phyloP scores from a whole-genome alignment of 1,140 invertebrate species.

The Zaprionus camerounensis region DNA sequence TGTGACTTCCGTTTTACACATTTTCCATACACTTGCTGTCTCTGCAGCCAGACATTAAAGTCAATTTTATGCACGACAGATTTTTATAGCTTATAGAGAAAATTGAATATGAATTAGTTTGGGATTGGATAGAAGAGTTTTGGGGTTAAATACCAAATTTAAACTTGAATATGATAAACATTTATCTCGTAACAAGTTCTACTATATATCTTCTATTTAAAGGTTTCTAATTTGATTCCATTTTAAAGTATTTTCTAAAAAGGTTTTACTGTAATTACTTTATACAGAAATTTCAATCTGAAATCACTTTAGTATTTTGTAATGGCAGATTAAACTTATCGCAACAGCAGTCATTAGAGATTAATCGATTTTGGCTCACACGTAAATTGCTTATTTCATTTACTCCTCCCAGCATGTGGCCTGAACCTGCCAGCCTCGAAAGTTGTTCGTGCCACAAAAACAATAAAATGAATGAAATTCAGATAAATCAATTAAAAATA shows the following conservation, averaged over 20 bases:
- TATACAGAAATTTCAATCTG: not conserved
- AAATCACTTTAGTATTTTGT: not conserved
- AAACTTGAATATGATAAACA: not conserved
- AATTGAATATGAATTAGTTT: not conserved
- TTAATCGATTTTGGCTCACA: conserved; percentile 41
- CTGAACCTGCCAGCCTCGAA: not conserved
- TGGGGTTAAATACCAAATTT: not conserved
- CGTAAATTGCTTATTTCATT: conserved; percentile 48
- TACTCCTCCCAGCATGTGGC: conserved; percentile 51
- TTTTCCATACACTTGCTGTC: conserved; percentile 36
- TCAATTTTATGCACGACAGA: conserved; percentile 7
- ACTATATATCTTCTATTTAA: not conserved
- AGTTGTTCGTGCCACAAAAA: conserved; percentile 38
- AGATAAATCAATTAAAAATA: conserved; percentile 75
- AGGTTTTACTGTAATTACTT: not conserved
- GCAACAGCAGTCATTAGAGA: conserved; percentile 30
- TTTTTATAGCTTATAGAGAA: not conserved
- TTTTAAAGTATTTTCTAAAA: not conserved
- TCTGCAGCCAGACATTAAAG: conserved; percentile 4
- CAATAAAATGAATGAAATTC: conserved; percentile 54
- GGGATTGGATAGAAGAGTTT: not conserved
- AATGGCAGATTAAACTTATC: not conserved
- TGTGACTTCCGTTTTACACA: conserved; percentile 75
- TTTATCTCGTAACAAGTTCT: not conserved
- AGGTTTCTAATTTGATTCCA: not conserved